A percentile compares a stretch with the other conserved stretches of the same genome.
Conservation (phyloP, 2,797 vertebrate genomes). For the Rousettus madagascariensis region DNA sequence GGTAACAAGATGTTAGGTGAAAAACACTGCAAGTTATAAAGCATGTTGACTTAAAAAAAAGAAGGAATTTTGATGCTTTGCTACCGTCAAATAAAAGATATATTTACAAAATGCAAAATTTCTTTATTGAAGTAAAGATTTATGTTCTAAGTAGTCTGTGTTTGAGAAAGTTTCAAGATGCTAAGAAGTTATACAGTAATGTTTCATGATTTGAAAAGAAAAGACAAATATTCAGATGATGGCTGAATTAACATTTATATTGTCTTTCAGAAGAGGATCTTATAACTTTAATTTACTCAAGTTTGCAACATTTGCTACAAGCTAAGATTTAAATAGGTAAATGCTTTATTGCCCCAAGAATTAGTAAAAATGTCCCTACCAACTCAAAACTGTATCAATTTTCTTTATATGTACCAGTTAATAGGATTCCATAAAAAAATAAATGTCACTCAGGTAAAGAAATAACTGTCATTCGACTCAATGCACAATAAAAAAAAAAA, state of each 20-base stretch:
- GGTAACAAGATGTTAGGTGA: not conserved
- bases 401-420: not conserved
- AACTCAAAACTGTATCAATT: conserved; percentile 14
- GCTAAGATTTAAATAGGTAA: conserved; percentile 18
- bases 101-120: conserved; percentile 31
- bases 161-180: not conserved
- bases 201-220: conserved; percentile 11
- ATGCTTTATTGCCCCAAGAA: not conserved
- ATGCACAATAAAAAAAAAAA: not conserved
- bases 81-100: not conserved
- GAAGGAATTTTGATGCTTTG: not conserved
- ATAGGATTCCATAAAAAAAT: not conserved
- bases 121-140: not conserved
- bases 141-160: not conserved
- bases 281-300: not conserved
- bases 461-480: not conserved
- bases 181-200: not conserved
- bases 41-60: not conserved
- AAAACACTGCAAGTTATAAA: not conserved
- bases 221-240: conserved; percentile 10
- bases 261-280: not conserved
- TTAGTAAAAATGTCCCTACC: not conserved
- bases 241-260: not conserved
- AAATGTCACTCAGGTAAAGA: not conserved
- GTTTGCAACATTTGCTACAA: not conserved